Conservation (phyloP, 2,888 invertebrate species). For the Unio pictorum region DNA sequence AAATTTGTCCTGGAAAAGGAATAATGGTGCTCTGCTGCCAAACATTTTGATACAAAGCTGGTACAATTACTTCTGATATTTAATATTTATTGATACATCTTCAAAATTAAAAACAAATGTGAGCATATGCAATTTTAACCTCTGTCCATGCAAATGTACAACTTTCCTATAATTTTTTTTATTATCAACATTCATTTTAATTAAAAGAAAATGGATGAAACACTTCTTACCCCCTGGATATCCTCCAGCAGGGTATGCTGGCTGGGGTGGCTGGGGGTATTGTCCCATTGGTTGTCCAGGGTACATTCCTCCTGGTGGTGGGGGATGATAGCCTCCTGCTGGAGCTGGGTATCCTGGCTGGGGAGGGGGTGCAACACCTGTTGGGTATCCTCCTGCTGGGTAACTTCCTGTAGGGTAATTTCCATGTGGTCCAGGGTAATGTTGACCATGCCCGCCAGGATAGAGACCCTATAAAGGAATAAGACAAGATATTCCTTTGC, state of each 20-base stretch:
- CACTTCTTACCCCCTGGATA: too few species aligned
- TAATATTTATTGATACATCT: too few species aligned
- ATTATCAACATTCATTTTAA: too few species aligned
- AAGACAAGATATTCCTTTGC: not conserved
- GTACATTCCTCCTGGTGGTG: slow-evolving; percentile 3
- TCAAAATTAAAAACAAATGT: too few species aligned
- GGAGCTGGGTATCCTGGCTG: slow-evolving; percentile 16
- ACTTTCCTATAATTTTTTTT: too few species aligned
- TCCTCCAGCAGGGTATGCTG: slow-evolving; percentile 2
- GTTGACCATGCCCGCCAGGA: slow-evolving; percentile 13
- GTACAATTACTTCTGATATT: too few species aligned
- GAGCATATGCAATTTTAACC: too few species aligned
- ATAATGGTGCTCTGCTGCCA: too few species aligned
- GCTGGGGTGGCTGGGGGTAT: slow-evolving; percentile 3
- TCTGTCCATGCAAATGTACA: too few species aligned
- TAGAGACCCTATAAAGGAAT: slow-evolving; percentile 23
- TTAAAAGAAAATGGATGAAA: too few species aligned
- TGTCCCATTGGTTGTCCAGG: not conserved
- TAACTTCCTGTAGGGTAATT: slow-evolving; percentile 12
- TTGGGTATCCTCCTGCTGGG: slow-evolving; percentile 19
- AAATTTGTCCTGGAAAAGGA: too few species aligned
- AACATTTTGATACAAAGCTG: too few species aligned
- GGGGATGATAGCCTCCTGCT: slow-evolving; percentile 11
- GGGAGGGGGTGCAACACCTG: slow-evolving; percentile 20
- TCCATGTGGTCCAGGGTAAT: slow-evolving; percentile 1